Percentiles rank a stretch among this genome's conserved stretches.
These are phyloP conservation scores for Pagetopsis macropterus DNA, from an alignment of 2,797 vertebrate species.

Conservation along the genomic window DNA sequence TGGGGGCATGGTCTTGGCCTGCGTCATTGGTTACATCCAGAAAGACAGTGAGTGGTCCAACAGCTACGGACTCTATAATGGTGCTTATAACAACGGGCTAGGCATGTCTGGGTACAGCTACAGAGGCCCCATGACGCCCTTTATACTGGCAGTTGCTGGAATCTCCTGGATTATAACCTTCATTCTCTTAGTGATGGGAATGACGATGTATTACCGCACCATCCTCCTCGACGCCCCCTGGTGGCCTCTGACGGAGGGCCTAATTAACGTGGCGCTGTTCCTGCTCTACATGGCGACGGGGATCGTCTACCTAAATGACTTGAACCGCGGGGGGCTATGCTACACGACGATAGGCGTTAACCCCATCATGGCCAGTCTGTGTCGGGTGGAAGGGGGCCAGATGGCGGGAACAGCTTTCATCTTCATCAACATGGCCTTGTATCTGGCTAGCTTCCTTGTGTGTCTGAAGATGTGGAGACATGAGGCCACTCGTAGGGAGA, in stretches of 20 bases:
- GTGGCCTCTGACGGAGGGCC: slow-evolving; percentile 86
- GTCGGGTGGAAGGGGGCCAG: slow-evolving; percentile 82
- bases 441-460: slow-evolving; percentile 79
- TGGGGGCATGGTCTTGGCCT: slow-evolving; percentile 84
- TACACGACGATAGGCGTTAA: slow-evolving; percentile 76
- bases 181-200: slow-evolving; percentile 78
- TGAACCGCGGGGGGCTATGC: slow-evolving; percentile 86
- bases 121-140: slow-evolving; percentile 85
- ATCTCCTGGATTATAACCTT: slow-evolving; percentile 83
- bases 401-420: slow-evolving; percentile 84
- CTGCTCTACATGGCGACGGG: slow-evolving; percentile 85
- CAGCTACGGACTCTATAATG: slow-evolving; percentile 71
- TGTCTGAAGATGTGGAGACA: slow-evolving; percentile 84
- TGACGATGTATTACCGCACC: slow-evolving; percentile 85
- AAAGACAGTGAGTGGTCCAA: slow-evolving; percentile 86
- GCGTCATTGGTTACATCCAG: slow-evolving; percentile 84
- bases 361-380: slow-evolving; percentile 79
- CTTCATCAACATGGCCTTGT: slow-evolving; percentile 82
- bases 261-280: slow-evolving; percentile 81
- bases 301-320: slow-evolving; percentile 85
- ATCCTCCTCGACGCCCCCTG: slow-evolving; percentile 85
- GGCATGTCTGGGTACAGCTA: slow-evolving; percentile 79
- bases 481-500: slow-evolving; percentile 63
- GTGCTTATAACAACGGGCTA: slow-evolving; percentile 65
- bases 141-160: slow-evolving; percentile 78